These are phyloP conservation scores for Montipora foliosa DNA, from an alignment of 64 coral and sea anemone species.

Conservation along the genomic window DNA sequence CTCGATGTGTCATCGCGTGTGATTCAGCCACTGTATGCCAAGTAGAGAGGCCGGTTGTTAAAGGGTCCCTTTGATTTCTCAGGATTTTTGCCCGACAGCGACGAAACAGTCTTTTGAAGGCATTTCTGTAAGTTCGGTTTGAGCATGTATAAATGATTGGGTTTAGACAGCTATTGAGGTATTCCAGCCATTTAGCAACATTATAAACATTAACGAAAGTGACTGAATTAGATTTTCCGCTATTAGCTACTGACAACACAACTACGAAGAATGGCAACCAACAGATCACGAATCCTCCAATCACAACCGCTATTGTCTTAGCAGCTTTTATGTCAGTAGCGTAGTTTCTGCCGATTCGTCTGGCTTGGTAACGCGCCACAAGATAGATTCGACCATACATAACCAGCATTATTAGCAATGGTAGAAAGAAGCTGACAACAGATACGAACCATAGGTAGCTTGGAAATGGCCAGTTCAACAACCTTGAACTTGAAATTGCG, in stretches of 20 bases:
- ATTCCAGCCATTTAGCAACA: constrained; percentile 87
- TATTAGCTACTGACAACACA: constrained; percentile 62
- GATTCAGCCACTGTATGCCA: constrained; percentile 12
- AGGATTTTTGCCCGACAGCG: constrained; percentile 61
- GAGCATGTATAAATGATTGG: constrained; percentile 93
- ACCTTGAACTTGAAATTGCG: constrained; percentile 57
- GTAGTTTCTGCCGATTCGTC: constrained; percentile 87
- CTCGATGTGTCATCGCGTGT: constrained; percentile 17
- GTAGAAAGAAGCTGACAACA: constrained; percentile 81
- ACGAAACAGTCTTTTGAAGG: constrained; percentile 76
- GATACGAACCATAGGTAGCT: constrained; percentile 84
- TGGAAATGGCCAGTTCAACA: constrained; percentile 73
- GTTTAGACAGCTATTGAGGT: constrained; percentile 89
- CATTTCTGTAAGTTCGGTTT: constrained; percentile 83
- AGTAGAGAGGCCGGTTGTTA: neutral
- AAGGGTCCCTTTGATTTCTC: constrained; percentile 22
- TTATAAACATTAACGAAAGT: constrained; percentile 72
- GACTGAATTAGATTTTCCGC: neutral
- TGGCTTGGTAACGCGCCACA: constrained; percentile 79
- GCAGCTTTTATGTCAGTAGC: constrained; percentile 91
- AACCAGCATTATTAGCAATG: constrained; percentile 62
- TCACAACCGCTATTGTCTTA: constrained; percentile 90
- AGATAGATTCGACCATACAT: constrained; percentile 90
- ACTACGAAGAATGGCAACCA: constrained; percentile 93
- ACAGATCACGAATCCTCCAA: constrained; percentile 83